Percentiles rank a stretch among this genome's conserved stretches.
These are phyloP conservation scores for Cromileptes altivelis DNA, from an alignment of 2,113 vertebrate genomes.

Conservation along the genomic window DNA sequence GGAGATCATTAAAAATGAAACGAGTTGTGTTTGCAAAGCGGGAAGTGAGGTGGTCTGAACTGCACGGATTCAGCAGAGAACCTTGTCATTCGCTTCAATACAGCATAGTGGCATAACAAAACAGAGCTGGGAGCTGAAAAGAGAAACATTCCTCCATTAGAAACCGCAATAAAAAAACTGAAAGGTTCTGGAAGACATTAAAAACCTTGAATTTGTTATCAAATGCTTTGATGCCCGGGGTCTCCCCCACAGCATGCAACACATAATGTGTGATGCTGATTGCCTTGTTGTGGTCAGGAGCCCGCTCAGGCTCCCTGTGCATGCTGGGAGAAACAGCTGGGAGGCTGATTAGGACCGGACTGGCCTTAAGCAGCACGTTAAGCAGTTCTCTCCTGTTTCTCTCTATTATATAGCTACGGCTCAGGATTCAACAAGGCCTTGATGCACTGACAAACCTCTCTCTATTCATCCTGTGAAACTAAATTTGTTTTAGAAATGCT, in stretches of 20 bases:
- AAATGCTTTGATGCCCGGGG: constrained; percentile 40
- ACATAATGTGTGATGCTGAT: constrained; percentile 49
- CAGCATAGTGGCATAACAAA: not conserved
- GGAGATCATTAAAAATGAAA: constrained; percentile 75
- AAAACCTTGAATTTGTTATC: constrained; percentile 58
- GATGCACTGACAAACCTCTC: constrained; percentile 15
- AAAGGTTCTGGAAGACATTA: constrained; percentile 37
- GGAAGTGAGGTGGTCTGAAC: constrained; percentile 50
- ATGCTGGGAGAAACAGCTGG: constrained; percentile 54
- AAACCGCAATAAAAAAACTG: constrained; percentile 32
- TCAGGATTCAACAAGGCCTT: constrained; percentile 8
- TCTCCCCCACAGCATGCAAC: constrained; percentile 27
- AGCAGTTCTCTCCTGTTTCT: constrained; percentile 8
- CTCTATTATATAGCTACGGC: constrained; percentile 1
- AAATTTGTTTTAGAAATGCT: not conserved
- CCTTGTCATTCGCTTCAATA: constrained; percentile 45
- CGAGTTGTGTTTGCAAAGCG: constrained; percentile 47
- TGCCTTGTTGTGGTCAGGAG: constrained; percentile 47
- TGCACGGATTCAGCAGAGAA: constrained; percentile 43
- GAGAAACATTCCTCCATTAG: not conserved
- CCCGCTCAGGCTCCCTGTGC: constrained; percentile 26
- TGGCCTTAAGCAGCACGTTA: constrained; percentile 38
- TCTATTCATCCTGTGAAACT: not conserved
- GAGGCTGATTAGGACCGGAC: constrained; percentile 59
- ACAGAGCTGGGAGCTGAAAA: not conserved